phyloP scores from a whole-genome alignment of 2,888 invertebrate genomes.

The Pandemis heparana region DNA sequence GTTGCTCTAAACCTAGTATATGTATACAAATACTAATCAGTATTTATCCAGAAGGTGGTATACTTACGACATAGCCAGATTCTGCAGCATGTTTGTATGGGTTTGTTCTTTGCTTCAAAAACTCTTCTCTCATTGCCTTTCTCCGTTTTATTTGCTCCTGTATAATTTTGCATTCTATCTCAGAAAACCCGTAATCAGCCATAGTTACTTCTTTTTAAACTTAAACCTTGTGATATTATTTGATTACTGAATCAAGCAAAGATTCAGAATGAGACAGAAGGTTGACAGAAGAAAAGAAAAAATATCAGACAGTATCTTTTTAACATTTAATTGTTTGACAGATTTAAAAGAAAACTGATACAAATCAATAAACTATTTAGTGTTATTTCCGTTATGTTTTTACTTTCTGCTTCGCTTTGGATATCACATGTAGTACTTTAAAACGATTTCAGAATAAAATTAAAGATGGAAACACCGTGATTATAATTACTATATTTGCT shows the following conservation, averaged over 20 bases:
- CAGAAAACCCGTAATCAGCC: slow-evolving; percentile 82
- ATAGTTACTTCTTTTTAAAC: slow-evolving; percentile 18
- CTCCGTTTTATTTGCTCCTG: slow-evolving; percentile 87
- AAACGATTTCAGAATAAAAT: slow-evolving; percentile 11
- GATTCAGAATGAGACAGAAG: neutral
- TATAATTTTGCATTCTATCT: slow-evolving; percentile 79
- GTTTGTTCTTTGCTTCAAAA: slow-evolving; percentile 88
- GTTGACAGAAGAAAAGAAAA: slow-evolving; percentile 3
- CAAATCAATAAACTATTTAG: neutral
- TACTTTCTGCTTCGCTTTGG: neutral
- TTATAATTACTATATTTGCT: slow-evolving; percentile 34
- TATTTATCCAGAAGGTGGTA: no score
- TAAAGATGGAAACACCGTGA: slow-evolving; percentile 18
- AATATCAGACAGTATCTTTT: neutral
- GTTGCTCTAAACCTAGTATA: no score
- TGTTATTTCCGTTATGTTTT: neutral
- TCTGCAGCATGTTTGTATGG: slow-evolving; percentile 89
- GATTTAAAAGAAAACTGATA: neutral
- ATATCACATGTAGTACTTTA: neutral
- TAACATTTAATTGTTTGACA: neutral
- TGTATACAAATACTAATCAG: no score
- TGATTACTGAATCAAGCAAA: neutral
- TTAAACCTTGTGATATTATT: neutral
- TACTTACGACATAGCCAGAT: slow-evolving; percentile 90
- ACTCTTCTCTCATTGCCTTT: slow-evolving; percentile 88